Conservation (phyloP, 2,888 invertebrate genomes). For the Encarsia formosa region DNA sequence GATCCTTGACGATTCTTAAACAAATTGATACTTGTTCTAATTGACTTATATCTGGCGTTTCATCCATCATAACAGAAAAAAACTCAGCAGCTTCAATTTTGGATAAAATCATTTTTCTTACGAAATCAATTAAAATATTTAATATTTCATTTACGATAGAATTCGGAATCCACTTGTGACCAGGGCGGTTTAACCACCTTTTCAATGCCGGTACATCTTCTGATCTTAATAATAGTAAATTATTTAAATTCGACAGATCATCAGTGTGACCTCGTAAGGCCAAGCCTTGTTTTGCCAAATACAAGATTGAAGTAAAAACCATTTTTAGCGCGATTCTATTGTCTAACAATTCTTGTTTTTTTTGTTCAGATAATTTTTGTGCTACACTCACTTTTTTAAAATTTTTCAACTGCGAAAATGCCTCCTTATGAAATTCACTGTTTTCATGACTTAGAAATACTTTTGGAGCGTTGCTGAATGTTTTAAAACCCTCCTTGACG, state of each 20-base stretch:
- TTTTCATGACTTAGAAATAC: neutral
- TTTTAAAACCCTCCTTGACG: neutral
- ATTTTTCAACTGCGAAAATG: too few species aligned
- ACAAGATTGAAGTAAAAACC: slow-evolving; percentile 15
- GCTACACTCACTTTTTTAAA: too few species aligned
- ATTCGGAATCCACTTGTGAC: slow-evolving; percentile 7
- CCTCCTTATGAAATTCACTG: neutral
- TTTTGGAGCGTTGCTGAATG: neutral
- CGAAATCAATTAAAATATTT: neutral
- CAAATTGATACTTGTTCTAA: slow-evolving; percentile 15
- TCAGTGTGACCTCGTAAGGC: slow-evolving; percentile 17
- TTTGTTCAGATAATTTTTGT: neutral
- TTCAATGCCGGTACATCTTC: neutral
- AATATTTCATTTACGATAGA: slow-evolving; percentile 15
- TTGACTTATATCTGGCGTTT: slow-evolving; percentile 9
- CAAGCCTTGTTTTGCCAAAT: slow-evolving; percentile 20
- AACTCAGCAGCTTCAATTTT: neutral
- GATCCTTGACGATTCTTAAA: slow-evolving; percentile 13
- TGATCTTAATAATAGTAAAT: slow-evolving; percentile 21
- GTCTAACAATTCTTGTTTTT: slow-evolving; percentile 15
- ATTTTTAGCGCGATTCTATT: slow-evolving; percentile 17
- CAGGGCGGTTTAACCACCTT: slow-evolving; percentile 7
- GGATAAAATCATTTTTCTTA: slow-evolving; percentile 2
- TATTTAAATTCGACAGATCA: slow-evolving; percentile 25
- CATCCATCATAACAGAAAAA: slow-evolving; percentile 11